Base-by-base conservation (phyloP, 2,113 vertebrate species). In the Rhinoderma darwinii region DNA sequence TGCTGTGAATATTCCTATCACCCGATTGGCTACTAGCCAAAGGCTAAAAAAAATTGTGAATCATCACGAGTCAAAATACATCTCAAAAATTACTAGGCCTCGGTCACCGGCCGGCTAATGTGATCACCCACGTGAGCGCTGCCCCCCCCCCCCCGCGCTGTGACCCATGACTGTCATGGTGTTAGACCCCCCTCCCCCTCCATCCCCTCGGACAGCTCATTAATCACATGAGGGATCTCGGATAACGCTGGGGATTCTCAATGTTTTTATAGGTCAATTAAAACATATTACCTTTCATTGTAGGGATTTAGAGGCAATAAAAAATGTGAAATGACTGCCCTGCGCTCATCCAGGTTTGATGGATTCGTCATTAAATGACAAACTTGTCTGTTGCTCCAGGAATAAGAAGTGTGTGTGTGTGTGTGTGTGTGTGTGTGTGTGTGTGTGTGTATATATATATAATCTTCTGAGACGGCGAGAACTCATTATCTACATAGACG, bases 211-310 rank as follows among this genome's bases (percentile, higher is more conserved):
- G 78, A 81, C 78, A 59, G 78, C 11, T 15, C 50, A 35, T 81
- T 81, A 81, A 81, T 81, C 54, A 81, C 56, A 43, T 56, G 54
- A 25, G 25, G 25, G 32, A 59, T 61, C 77, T 39, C n/a, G 66
- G 66, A 70, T 27, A 32, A 70, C 66, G 35, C 54, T n/a, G 78
- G 35, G 39, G 51, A 44, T n/a, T 63, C 78, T 41, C 32, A 39
- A 35, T 61, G 27, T 81, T 81, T 81, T 81, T 81, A 81, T 81
- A 81, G 78, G 54, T 81, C 78, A 81, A 81, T 81, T 81, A 81
- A 81, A 81, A 81, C 50, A 81, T 81, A 81, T 81, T 81, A 81
- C 78, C 78, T 41, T 81, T 81, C 78, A 81, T 81, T 39, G 78
- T 61, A 2, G 54, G 78, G 78, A 81, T 81, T 81, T 81, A 81